phyloP scores from a whole-genome alignment of 2,113 vertebrate species.

The Genyomyrus donnyi region DNA sequence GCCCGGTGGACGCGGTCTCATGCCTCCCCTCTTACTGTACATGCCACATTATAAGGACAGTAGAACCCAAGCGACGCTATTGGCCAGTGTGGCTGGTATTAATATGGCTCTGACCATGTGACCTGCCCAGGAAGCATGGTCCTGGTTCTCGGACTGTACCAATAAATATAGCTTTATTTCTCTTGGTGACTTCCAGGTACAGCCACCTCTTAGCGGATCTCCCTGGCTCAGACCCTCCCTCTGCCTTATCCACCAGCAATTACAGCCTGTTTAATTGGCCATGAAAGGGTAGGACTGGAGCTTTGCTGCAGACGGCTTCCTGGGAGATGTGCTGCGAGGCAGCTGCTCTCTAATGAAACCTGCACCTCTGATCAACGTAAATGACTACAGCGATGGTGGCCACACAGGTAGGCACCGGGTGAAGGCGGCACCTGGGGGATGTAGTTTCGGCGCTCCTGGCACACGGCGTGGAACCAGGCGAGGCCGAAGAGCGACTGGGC shows the following conservation, averaged over 20 bases:
- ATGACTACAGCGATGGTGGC: background rate
- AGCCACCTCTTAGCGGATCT: background rate
- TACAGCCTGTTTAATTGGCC: background rate
- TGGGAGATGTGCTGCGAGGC: background rate
- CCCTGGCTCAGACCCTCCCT: background rate
- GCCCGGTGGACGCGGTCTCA: background rate
- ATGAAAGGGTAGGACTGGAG: background rate
- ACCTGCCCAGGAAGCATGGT: background rate
- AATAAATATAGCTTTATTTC: background rate
- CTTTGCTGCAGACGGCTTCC: background rate
- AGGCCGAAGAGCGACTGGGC: constrained; percentile 88
- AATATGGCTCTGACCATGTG: background rate
- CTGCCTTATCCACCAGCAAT: background rate
- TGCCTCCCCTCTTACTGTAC: background rate
- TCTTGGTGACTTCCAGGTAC: background rate
- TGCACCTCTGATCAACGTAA: background rate
- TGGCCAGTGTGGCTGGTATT: background rate
- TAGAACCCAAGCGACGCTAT: background rate
- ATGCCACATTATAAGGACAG: background rate
- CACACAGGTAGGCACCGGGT: too few relatives aligned
- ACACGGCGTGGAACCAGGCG: constrained; percentile 96
- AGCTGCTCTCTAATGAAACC: background rate
- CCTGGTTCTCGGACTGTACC: background rate
- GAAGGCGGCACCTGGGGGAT: constrained; percentile 78
- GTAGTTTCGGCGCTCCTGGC: constrained; percentile 95